Conservation (phyloP, 2,113 vertebrate species). For the Halcyon senegalensis region DNA sequence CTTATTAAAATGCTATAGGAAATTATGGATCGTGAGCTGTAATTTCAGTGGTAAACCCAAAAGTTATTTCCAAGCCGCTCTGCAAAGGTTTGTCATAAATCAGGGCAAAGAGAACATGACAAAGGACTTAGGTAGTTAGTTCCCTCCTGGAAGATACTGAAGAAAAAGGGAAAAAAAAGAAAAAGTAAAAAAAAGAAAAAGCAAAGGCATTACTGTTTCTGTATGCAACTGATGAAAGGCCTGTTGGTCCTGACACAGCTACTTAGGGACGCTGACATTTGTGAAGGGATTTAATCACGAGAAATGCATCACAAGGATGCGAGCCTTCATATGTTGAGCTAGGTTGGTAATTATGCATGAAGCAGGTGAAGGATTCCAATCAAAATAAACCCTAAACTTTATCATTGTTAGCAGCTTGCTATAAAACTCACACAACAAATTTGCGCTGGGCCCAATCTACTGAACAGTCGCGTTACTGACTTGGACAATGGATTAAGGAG, state of each 20-base stretch:
- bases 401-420: background rate
- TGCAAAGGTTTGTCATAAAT: constrained; percentile 47
- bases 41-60: constrained; percentile 38
- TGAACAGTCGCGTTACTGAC: background rate
- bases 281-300: background rate
- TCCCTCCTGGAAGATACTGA: constrained; percentile 8
- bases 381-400: constrained; percentile 10
- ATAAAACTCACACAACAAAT: background rate
- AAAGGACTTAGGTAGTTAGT: background rate
- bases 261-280: background rate
- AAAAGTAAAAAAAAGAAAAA: background rate
- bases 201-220: background rate
- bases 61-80: constrained; percentile 38
- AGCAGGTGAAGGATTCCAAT: background rate
- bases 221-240: background rate
- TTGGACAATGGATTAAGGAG: background rate
- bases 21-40: constrained; percentile 21
- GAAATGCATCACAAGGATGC: background rate
- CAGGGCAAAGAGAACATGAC: constrained; percentile 8
- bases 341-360: background rate
- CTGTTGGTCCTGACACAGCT: background rate
- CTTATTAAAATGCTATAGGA: constrained; percentile 25
- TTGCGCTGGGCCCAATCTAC: background rate
- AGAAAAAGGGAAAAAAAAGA: background rate
- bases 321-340: background rate